phyloP scores from a whole-genome alignment of 2,888 invertebrate species.

The Saturnia japonica region DNA sequence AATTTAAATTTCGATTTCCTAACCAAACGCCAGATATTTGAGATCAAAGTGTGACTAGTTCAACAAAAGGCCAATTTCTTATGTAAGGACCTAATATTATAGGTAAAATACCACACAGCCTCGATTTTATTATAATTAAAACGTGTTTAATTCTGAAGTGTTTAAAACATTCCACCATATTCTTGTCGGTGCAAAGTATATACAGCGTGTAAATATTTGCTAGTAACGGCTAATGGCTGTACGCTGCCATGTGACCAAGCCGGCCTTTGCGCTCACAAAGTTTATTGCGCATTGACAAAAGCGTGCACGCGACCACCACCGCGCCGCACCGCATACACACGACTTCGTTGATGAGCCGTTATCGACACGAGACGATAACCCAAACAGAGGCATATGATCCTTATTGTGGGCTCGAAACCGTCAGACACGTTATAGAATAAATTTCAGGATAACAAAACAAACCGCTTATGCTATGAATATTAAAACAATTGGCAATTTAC shows the following conservation, averaged over 20 bases:
- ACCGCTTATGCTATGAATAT: neutral
- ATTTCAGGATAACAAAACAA: slow-evolving; percentile 2
- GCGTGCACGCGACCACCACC: slow-evolving; percentile 39
- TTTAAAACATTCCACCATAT: neutral
- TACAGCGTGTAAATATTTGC: slow-evolving; percentile 12
- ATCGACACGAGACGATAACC: slow-evolving; percentile 36
- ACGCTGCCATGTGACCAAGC: slow-evolving; percentile 26
- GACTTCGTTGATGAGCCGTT: slow-evolving; percentile 54
- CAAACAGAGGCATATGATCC: slow-evolving; percentile 30
- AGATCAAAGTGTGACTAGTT: too few relatives aligned
- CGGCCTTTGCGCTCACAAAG: slow-evolving; percentile 29
- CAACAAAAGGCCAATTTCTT: too few relatives aligned
- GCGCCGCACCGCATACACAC: slow-evolving; percentile 65
- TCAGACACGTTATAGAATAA: slow-evolving; percentile 11
- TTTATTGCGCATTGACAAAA: slow-evolving; percentile 68
- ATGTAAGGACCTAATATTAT: too few relatives aligned
- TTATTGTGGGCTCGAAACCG: slow-evolving; percentile 21
- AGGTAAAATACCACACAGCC: neutral
- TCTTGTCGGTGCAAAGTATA: neutral
- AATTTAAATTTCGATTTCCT: too few relatives aligned
- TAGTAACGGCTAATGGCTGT: slow-evolving; percentile 20
- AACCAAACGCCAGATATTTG: too few relatives aligned
- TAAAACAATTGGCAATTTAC: slow-evolving; percentile 15
- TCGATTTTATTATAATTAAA: neutral
- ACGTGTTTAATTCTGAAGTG: neutral